Evolutionary conservation across 2,797 vertebrate genomes (phyloP), one percentile per base, ranked within the genome.

Genomic region (Cossypha niveicapilla): DNA sequence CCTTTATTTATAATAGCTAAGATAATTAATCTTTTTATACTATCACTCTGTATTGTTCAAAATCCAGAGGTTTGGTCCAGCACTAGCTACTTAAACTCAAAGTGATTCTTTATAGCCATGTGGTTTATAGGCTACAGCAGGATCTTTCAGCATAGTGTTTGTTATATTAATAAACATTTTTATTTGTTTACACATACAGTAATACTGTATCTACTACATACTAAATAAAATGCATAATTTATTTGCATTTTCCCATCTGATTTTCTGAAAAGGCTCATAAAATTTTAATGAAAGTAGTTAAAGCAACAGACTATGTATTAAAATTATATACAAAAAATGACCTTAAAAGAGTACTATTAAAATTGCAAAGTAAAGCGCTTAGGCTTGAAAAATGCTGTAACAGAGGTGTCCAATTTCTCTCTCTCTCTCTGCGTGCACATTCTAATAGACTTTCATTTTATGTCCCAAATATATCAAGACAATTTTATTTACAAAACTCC

Each of bases 221-320:
- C 82, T 66, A 94, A 93, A 92, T 56, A 94, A 93, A 94, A 93
- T 81, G 51, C 94, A 91, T 92, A 88, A 93, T 86, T 90, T 94
- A 91, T 93, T 90, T 92, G 80, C 62, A 66, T 94, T 95, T 92
- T 88, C 66, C n/a, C 68, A 70, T 75, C 66, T 86, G 76, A 79
- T 95, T 94, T 95, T 88, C 91, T 93, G 74, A 90, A 92, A 92
- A 88, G 39, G 51, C n/a, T 95, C 79, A 92, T 86, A 51, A 93
- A 93, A 92, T 75, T 86, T 94, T 95, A 92, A 95, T 94, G 60
- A 34, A 73, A 86, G 47, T 50, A 37, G 51, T 78, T 86, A 90
- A 86, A 94, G 85, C 62, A 88, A 75, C 50, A 88, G 62, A 81
- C 42, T 58, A 65, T 7, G 44, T 84, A 92, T 86, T 81, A 76